Evolutionary conservation across 2,888 invertebrate genomes (phyloP).

Genomic region (Conistra vaccinii): DNA sequence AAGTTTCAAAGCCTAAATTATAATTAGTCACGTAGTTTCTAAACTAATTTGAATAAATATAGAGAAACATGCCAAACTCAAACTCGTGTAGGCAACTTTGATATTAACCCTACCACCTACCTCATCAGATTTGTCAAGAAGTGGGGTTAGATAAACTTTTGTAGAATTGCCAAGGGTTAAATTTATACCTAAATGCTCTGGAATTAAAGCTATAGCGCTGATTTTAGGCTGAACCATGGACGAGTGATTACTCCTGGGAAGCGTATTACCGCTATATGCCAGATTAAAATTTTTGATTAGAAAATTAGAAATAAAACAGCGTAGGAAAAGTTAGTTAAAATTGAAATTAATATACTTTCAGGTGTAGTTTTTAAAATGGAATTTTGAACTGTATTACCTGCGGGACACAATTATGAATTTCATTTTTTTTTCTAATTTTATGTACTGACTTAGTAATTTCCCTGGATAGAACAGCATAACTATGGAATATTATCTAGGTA

Average conservation of each 20-base stretch:
- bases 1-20: constrained; percentile 54
- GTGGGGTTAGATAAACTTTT: constrained; percentile 60
- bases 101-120: constrained; percentile 62
- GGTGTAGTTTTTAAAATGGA: constrained; percentile 46
- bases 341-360: constrained; percentile 35
- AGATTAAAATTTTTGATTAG: constrained; percentile 70
- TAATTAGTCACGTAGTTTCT: constrained; percentile 51
- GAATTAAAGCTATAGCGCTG: constrained; percentile 61
- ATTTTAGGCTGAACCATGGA: constrained; percentile 56
- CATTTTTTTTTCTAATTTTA: background rate
- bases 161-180: constrained; percentile 62
- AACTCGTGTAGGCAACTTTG: constrained; percentile 54
- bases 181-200: constrained; percentile 60
- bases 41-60: constrained; percentile 64
- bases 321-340: constrained; percentile 56
- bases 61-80: constrained; percentile 56
- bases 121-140: constrained; percentile 66
- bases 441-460: background rate
- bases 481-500: background rate
- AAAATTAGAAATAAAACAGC: constrained; percentile 60
- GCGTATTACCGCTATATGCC: constrained; percentile 47
- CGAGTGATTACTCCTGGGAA: constrained; percentile 67
- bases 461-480: background rate
- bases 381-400: constrained; percentile 31
- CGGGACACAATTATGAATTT: background rate